A percentile compares a stretch with the other conserved stretches of the same genome.
These are phyloP conservation scores for Microplitis demolitor DNA, from an alignment of 1,140 invertebrate species.

Conservation along the genomic window DNA sequence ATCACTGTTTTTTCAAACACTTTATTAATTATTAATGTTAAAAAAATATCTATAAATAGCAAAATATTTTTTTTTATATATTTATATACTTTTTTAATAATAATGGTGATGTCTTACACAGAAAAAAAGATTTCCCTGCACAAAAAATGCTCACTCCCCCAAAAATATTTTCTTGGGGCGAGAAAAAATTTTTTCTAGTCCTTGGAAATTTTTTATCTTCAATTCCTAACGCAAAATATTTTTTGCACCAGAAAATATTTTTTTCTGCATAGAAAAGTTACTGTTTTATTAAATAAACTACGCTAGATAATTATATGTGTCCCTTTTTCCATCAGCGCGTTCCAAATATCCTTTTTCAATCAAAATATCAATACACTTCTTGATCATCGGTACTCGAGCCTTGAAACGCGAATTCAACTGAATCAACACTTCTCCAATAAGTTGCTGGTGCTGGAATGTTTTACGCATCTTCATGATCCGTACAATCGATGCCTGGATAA, in stretches of 20 bases:
- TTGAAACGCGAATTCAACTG: constrained; percentile 96
- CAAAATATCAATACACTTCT: constrained; percentile 99
- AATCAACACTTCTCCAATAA: constrained; percentile 94
- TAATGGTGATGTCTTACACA: too few species aligned
- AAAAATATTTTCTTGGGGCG: too few species aligned
- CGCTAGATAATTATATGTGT: constrained; percentile 93
- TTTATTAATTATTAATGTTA: too few species aligned
- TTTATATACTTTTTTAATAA: too few species aligned
- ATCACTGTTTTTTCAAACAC: too few species aligned
- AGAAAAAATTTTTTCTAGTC: too few species aligned
- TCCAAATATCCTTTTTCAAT: constrained; percentile 99
- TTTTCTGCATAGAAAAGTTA: background rate
- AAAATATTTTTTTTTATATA: too few species aligned
- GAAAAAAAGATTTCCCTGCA: too few species aligned
- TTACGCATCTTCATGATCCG: constrained; percentile 99
- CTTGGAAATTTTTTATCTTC: too few species aligned
- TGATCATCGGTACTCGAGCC: constrained; percentile 94
- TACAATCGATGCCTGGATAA: constrained; percentile 98
- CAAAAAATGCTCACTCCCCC: too few species aligned
- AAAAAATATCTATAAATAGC: too few species aligned
- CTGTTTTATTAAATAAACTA: constrained; percentile 59
- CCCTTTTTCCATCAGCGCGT: constrained; percentile 94
- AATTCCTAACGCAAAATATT: background rate
- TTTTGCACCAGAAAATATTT: background rate
- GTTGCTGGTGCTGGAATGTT: constrained; percentile 91